Evolutionary conservation across 2,797 vertebrate species (phyloP).

Genomic region (Phoeniculus purpureus): DNA sequence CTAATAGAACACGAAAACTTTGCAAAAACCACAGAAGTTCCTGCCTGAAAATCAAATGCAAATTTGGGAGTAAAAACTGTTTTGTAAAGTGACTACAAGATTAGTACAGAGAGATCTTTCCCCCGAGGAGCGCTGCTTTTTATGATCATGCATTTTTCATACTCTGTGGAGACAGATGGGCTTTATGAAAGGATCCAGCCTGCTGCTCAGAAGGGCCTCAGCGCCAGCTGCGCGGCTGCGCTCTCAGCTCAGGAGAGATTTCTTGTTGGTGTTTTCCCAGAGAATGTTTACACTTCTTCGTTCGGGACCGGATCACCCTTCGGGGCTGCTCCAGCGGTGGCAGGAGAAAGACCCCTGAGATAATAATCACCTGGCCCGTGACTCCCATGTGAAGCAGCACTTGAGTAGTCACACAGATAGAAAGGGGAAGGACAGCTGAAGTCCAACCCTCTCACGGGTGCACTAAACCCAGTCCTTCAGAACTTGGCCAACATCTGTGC

Average conservation of each 20-base stretch:
- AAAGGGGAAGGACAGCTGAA: not conserved
- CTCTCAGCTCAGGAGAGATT: not conserved
- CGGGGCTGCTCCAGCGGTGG: not conserved
- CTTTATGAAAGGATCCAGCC: conserved; percentile 46
- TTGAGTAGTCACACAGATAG: not conserved
- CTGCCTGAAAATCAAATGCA: conserved; percentile 65
- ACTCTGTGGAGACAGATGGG: conserved; percentile 57
- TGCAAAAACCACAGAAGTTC: conserved; percentile 64
- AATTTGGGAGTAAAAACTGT: conserved; percentile 52
- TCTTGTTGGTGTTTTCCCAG: not conserved
- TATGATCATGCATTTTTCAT: conserved; percentile 35
- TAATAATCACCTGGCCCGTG: not conserved
- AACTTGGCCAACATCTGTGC: not conserved
- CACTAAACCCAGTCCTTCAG: not conserved
- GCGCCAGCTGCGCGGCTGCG: conserved; percentile 8
- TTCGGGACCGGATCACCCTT: not conserved
- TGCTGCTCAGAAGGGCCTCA: not conserved
- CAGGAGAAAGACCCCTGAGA: not conserved
- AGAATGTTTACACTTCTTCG: conserved; percentile 7
- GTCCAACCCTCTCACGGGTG: not conserved
- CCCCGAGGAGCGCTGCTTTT: conserved; percentile 50
- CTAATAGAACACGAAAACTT: conserved; percentile 76
- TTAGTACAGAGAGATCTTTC: conserved; percentile 11
- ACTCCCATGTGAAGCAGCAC: not conserved
- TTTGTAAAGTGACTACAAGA: conserved; percentile 46